These are phyloP conservation scores for Sakesphorus luctuosus DNA, from an alignment of 2,113 vertebrate species.

Conservation along the genomic window DNA sequence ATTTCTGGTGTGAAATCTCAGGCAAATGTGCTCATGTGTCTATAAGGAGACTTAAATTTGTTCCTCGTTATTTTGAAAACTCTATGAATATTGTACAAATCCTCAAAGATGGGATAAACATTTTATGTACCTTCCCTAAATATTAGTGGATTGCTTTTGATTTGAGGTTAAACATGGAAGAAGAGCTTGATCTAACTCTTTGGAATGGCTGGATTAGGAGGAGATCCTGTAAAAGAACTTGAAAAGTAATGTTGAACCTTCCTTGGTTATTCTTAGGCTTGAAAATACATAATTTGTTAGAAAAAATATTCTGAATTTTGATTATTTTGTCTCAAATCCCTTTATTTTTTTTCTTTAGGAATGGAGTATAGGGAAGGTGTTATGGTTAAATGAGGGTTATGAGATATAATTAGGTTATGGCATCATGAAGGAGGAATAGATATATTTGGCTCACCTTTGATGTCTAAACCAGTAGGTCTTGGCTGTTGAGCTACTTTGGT, in stretches of 20 bases:
- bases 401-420: background rate
- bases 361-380: background rate
- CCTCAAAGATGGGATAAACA: background rate
- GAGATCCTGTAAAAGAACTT: background rate
- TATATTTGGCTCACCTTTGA: background rate
- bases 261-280: background rate
- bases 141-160: background rate
- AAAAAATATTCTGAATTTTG: background rate
- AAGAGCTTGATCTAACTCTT: background rate
- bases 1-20: background rate
- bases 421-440: background rate
- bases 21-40: background rate
- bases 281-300: background rate
- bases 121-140: background rate
- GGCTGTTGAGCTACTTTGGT: background rate
- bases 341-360: background rate
- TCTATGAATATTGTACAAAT: background rate
- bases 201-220: background rate
- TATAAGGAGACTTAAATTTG: background rate
- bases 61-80: background rate
- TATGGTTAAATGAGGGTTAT: background rate
- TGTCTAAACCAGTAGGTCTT: background rate
- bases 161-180: background rate
- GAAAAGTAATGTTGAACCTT: background rate
- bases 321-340: background rate